phyloP scores from a whole-genome alignment of 1,140 invertebrate species.

The Megalopta genalis region DNA sequence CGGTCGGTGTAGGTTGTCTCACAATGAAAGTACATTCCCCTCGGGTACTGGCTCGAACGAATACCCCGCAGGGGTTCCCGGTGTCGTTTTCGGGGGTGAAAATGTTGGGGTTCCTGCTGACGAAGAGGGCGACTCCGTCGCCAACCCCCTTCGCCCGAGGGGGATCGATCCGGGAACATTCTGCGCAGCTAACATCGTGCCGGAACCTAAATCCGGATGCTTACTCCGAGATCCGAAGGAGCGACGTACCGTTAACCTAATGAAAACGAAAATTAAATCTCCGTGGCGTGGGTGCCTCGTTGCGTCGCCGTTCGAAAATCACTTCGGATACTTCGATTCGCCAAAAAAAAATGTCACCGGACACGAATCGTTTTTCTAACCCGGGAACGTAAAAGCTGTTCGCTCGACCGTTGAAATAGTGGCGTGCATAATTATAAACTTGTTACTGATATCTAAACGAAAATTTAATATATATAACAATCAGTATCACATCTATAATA shows the following conservation, averaged over 20 bases:
- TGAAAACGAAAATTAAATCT: slow-evolving; percentile 30
- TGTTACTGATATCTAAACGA: no score
- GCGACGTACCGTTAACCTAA: slow-evolving; percentile 7
- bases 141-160: slow-evolving; percentile 62
- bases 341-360: no score
- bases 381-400: no score
- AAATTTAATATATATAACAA: no score
- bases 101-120: slow-evolving; percentile 54
- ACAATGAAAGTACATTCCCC: slow-evolving; percentile 47
- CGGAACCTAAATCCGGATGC: slow-evolving; percentile 61
- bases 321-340: no score
- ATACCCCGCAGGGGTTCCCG: slow-evolving; percentile 54
- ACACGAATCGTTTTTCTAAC: no score
- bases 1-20: slow-evolving; percentile 16
- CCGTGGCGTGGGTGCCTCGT: background rate
- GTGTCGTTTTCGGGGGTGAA: slow-evolving; percentile 63
- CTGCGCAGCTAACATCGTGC: slow-evolving; percentile 55
- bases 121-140: slow-evolving; percentile 64
- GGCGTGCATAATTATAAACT: no score
- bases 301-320: no score
- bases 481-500: no score
- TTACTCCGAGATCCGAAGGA: slow-evolving; percentile 45
- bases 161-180: slow-evolving; percentile 71
- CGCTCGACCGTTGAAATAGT: no score
- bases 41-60: slow-evolving; percentile 35